Base-by-base conservation (phyloP, 2,888 invertebrate genomes). In the Tetragonula carbonaria region DNA sequence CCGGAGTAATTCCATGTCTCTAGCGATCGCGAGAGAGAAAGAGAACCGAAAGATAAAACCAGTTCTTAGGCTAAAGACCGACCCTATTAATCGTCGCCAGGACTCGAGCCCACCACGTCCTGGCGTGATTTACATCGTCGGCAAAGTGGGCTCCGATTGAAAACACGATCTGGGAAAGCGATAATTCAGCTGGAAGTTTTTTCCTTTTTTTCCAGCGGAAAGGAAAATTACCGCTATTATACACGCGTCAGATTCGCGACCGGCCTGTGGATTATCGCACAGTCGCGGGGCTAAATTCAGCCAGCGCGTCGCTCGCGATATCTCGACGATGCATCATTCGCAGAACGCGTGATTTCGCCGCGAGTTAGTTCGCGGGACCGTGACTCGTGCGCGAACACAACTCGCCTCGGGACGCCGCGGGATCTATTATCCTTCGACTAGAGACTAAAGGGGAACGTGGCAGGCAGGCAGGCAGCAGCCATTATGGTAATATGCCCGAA, bases 361-460 rank as follows among this genome's bases (percentile, higher is more conserved):
- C 33, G 33, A 33, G 33, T 33, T 33, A 33, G 33, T 33, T 33
- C 3, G 33, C 33, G 23, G 23, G 6, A n/a, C 28, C 28, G 4
- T 63, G 62, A 63, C 62, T 18, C 28, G 33, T 33, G 28, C 28
- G 28, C 16, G 16, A 23, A 28, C 62, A 28, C 33, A 3, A 33
- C 33, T 21, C 8, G 4, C 18, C 3, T 16, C 16, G 11, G 21
- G 21, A 21, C 74, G 77, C 79, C 80, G 33, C 33, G 71, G 84
- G 87, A 91, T 87, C 87, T 88, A 88, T 91, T 91, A 91, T 91
- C 88, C 87, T 86, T 84, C 78, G 88, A 80, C 84, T 89, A 86
- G 62, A 28, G 86, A 8, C 87, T 80, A 33, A 45, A 84, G 80
- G 84, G 86, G 85, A 81, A 74, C 83, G 79, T 28, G 28, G 28